phyloP scores from a whole-genome alignment of 2,888 invertebrate species.

The Macropis europaea region DNA sequence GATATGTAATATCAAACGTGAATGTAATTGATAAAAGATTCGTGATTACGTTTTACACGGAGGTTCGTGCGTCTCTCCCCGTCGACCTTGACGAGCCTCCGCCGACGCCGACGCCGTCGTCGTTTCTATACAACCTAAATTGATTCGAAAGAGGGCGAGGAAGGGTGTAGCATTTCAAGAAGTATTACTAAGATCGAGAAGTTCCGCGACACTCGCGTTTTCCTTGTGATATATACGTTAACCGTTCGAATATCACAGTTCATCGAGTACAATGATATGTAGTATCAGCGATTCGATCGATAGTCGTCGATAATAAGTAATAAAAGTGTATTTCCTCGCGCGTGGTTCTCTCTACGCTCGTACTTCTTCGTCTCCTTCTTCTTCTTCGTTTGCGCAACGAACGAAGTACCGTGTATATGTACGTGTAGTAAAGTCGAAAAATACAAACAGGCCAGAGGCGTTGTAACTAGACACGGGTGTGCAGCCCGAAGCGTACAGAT shows the following conservation, averaged over 20 bases:
- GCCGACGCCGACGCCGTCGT: constrained; percentile 14
- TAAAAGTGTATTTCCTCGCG: constrained; percentile 66
- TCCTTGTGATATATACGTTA: constrained; percentile 64
- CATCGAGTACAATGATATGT: constrained; percentile 74
- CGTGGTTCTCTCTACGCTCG: too few species aligned
- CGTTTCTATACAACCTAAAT: constrained; percentile 36
- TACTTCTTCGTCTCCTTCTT: too few species aligned
- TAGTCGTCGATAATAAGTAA: constrained; percentile 60
- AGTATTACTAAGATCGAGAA: constrained; percentile 11
- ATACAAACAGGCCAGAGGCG: constrained; percentile 62
- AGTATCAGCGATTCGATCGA: constrained; percentile 58
- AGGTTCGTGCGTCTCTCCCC: constrained; percentile 13
- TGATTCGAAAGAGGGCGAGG: constrained; percentile 23
- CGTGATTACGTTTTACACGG: constrained; percentile 41
- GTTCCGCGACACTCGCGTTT: constrained; percentile 6
- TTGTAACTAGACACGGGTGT: constrained; percentile 57
- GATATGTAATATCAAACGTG: constrained; percentile 61
- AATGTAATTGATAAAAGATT: constrained; percentile 58
- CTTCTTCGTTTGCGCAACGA: too few species aligned
- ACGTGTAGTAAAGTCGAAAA: constrained; percentile 60
- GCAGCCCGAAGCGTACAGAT: constrained; percentile 52
- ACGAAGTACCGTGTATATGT: too few species aligned
- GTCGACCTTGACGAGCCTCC: constrained; percentile 15
- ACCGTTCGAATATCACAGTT: constrained; percentile 74
- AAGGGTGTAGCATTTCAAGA: constrained; percentile 41